These are phyloP conservation scores for Phylloscopus trochiloides DNA, from an alignment of 2,113 vertebrate genomes.

Conservation along the genomic window DNA sequence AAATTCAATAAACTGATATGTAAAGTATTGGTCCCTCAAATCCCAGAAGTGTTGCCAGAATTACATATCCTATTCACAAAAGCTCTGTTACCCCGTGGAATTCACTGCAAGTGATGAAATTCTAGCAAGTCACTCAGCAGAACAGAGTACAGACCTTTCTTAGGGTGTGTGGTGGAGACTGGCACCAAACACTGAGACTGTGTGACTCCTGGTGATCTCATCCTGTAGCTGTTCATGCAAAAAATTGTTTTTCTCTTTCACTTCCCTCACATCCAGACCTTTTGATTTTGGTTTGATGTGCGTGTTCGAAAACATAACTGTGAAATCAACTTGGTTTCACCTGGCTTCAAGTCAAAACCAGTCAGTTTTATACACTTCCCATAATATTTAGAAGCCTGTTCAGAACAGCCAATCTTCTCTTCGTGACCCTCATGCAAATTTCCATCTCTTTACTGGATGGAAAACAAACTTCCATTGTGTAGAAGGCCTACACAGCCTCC, in stretches of 20 bases:
- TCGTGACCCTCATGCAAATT: neutral
- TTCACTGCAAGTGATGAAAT: neutral
- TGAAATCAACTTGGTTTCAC: conserved; percentile 61
- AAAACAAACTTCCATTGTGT: neutral
- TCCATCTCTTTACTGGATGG: neutral
- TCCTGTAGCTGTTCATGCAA: conserved; percentile 37
- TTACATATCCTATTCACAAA: neutral
- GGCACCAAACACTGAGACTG: neutral
- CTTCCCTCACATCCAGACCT: conserved; percentile 50
- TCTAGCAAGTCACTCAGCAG: neutral
- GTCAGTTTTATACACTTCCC: neutral
- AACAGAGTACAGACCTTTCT: neutral
- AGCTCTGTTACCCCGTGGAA: neutral
- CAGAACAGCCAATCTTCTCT: neutral
- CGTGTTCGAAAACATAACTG: conserved; percentile 21
- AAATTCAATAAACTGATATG: neutral
- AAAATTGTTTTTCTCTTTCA: conserved; percentile 67
- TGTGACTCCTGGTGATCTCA: conserved; percentile 32
- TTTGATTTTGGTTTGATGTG: conserved; percentile 57
- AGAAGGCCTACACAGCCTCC: neutral
- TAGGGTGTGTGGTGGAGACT: neutral
- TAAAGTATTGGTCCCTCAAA: neutral
- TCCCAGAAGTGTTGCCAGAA: neutral
- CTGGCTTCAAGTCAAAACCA: conserved; percentile 35
- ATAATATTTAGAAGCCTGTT: neutral